Evolutionary conservation across 2,113 vertebrate species (phyloP).

Genomic region (Mus spicilegus): DNA sequence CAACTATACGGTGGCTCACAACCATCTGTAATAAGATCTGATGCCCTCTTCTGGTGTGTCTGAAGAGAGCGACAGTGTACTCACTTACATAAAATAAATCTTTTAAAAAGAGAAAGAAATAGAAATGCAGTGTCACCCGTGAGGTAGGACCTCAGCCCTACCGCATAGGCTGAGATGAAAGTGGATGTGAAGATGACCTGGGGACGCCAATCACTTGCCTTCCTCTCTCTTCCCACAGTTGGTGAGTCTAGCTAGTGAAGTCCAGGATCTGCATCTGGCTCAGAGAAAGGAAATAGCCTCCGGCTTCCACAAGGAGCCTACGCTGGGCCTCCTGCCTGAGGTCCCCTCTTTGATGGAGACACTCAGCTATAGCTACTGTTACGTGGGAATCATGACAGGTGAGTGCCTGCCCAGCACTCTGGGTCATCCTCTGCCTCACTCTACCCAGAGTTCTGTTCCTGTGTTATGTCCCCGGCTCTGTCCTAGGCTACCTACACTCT

Average conservation of each 20-base stretch:
- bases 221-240: conserved; percentile 84
- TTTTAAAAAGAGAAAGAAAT: too few species aligned
- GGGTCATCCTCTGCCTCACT: accelerated
- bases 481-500: accelerated
- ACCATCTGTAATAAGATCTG: too few species aligned
- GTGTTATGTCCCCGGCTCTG: too few species aligned
- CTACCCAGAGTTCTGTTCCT: neutral
- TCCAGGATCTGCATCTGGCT: conserved; percentile 88
- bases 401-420: neutral
- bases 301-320: conserved; percentile 86
- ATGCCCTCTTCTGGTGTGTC: too few species aligned
- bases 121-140: neutral
- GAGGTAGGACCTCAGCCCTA: neutral
- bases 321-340: conserved; percentile 85
- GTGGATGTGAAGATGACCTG: accelerated
- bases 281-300: conserved; percentile 90
- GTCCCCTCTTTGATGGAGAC: conserved; percentile 91
- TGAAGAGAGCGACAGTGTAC: too few species aligned
- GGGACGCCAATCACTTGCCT: neutral
- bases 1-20: too few species aligned
- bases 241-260: conserved; percentile 94
- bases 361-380: conserved; percentile 94
- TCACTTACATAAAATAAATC: too few species aligned
- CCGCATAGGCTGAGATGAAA: neutral
- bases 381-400: conserved; percentile 94